Conservation (phyloP, 2,113 vertebrate species). For the Merops nubicus region DNA sequence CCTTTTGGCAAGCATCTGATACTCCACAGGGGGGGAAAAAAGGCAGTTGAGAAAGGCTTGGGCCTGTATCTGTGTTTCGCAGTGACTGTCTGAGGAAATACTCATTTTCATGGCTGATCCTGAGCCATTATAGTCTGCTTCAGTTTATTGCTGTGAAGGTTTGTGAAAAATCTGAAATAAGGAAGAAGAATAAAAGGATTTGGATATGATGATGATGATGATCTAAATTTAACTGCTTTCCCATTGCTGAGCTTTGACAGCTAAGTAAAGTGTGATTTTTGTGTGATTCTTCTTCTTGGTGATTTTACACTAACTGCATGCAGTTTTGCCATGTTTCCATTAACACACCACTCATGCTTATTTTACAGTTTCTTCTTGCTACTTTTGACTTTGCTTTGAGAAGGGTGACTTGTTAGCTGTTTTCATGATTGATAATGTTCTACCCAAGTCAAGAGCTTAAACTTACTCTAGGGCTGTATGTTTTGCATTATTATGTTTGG, state of each 20-base stretch:
- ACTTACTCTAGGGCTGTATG: not conserved
- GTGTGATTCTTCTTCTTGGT: conserved; percentile 65
- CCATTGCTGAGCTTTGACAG: conserved; percentile 56
- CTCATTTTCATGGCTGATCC: not conserved
- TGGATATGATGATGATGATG: conserved; percentile 26
- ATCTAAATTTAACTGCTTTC: conserved; percentile 46
- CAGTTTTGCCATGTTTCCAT: conserved; percentile 66
- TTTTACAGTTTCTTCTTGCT: conserved; percentile 23
- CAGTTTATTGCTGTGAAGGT: conserved; percentile 26
- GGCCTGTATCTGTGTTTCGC: conserved; percentile 9
- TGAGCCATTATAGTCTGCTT: not conserved
- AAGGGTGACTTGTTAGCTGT: not conserved
- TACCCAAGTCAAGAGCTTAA: not conserved
- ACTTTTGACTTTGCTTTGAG: conserved; percentile 24
- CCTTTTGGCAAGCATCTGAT: conserved; percentile 40
- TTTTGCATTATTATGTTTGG: not conserved
- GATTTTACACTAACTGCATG: conserved; percentile 79
- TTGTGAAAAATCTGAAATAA: conserved; percentile 64
- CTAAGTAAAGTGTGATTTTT: conserved; percentile 57
- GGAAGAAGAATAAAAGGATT: conserved; percentile 65
- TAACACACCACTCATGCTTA: conserved; percentile 44
- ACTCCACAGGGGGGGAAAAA: not conserved
- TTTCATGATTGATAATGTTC: not conserved
- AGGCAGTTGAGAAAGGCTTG: conserved; percentile 28
- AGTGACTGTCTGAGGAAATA: conserved; percentile 21